Evolutionary conservation across 2,113 vertebrate species (phyloP), one percentile per base, ranked within the genome.

Genomic region (Hemicordylus capensis): DNA sequence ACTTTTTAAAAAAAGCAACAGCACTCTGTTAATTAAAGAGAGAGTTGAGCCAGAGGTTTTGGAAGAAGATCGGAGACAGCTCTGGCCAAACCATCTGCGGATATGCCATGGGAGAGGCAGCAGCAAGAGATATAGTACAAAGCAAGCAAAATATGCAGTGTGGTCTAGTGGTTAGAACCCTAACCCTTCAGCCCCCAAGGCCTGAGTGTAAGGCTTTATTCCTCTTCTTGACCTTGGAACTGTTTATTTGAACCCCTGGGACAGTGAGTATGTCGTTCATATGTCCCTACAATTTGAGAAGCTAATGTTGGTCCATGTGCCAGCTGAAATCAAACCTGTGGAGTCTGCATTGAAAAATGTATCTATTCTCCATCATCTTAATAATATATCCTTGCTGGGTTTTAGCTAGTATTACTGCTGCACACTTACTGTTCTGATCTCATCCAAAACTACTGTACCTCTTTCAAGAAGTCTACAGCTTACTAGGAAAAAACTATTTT

Each of bases 11-110:
- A n/a, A 83, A 79, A 63, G 34, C 80, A 54, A 73, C 75, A 73
- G 67, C 51, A 34, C 46, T 79, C 66, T 83, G 81, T 83, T 84
- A 83, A 83, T 87, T 84, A 87, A 73, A 87, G 76, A 83, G 81
- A 76, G 81, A 79, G 28, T 26, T 79, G 75, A 83, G 86, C 86
- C 67, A 64, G 75, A 87, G 86, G 86, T 83, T 83, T 87, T 83
- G 67, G 75, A 83, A 56, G 69, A 83, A 44, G 67, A 83, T 54
- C 81, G 10, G 67, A 83, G 75, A 56, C 46, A 42, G 46, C 56
- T 54, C 75, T 64, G 67, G 56, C 81, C 69, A 83, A 79, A 79
- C 67, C 80, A 42, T 56, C 67, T 83, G 81, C 31, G 56, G 59
- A 79, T 64, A 64, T 72, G 59, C 58, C 22, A 79, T 26, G 74